Conservation (phyloP, 2,113 vertebrate genomes). For the Thermophis baileyi region DNA sequence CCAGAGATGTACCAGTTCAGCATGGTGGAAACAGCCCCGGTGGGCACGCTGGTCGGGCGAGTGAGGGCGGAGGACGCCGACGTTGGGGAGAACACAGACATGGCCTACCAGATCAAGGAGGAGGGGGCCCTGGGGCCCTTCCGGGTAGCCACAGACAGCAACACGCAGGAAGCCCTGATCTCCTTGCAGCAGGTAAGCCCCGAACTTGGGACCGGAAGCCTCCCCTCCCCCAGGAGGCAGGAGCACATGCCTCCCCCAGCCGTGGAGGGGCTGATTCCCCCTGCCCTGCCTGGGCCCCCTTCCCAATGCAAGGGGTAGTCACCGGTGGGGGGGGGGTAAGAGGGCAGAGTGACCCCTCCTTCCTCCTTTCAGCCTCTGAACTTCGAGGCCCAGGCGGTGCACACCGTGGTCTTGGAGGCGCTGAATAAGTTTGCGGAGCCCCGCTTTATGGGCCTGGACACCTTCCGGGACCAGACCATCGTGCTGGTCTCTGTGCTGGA, state of each 20-base stretch:
- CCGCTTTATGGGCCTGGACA: constrained; percentile 87
- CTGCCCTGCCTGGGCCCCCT: not conserved
- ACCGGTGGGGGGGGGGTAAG: accelerated
- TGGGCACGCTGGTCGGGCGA: constrained; percentile 85
- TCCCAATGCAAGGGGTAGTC: not conserved
- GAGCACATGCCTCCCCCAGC: not conserved
- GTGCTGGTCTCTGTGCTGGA: constrained; percentile 89
- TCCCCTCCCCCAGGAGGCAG: not conserved
- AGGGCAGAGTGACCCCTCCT: not conserved
- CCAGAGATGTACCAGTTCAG: constrained; percentile 95
- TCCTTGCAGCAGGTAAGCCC: constrained; percentile 80
- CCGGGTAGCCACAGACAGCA: constrained; percentile 85
- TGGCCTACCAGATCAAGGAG: constrained; percentile 90
- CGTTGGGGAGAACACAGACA: constrained; percentile 95
- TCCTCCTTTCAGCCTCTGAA: constrained; percentile 79
- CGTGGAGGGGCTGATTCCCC: not conserved
- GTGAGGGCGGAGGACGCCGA: constrained; percentile 92
- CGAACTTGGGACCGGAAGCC: not conserved
- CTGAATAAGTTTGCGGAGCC: constrained; percentile 95
- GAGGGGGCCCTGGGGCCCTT: constrained; percentile 84
- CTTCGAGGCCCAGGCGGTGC: constrained; percentile 87
- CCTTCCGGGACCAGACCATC: constrained; percentile 93
- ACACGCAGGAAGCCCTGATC: constrained; percentile 91
- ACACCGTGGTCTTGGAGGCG: constrained; percentile 93
- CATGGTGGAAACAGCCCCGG: constrained; percentile 80